Percentiles rank a stretch among this genome's conserved stretches.
Conservation (phyloP, 2,113 vertebrate genomes). For the Conger conger region DNA sequence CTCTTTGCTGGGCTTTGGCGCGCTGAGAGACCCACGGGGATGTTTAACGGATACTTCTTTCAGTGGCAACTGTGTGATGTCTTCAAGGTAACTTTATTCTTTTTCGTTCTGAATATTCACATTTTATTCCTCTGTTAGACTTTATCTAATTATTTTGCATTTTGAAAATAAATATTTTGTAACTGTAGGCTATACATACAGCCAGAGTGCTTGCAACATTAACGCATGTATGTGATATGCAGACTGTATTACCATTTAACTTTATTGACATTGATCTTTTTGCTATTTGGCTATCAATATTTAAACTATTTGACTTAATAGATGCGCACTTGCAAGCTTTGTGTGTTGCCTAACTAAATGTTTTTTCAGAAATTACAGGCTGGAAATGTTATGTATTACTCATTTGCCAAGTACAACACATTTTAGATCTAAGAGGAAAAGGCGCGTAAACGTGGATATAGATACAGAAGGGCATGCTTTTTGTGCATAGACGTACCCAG, state of each 20-base stretch:
- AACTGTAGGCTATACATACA: conserved; percentile 59
- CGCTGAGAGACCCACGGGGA: conserved; percentile 94
- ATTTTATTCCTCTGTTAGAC: conserved; percentile 63
- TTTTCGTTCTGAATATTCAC: conserved; percentile 76
- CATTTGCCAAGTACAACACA: background rate
- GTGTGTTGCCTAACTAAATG: background rate
- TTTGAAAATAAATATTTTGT: conserved; percentile 54
- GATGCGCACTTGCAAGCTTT: background rate
- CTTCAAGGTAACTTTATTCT: conserved; percentile 90
- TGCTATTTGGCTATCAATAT: background rate
- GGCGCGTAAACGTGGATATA: background rate
- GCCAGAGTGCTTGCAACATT: conserved; percentile 17
- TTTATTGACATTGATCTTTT: conserved; percentile 19
- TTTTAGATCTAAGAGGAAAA: background rate
- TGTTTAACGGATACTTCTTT: conserved; percentile 92
- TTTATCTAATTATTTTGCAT: conserved; percentile 53
- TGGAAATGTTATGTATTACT: background rate
- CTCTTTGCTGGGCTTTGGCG: conserved; percentile 90
- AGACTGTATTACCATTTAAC: background rate
- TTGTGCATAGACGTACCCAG: background rate
- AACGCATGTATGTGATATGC: conserved; percentile 2
- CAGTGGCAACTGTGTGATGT: conserved; percentile 97
- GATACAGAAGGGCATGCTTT: background rate
- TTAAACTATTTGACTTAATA: background rate
- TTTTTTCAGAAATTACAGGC: background rate